These are phyloP conservation scores for Tetramorium bicarinatum DNA, from an alignment of 2,888 invertebrate genomes.

Conservation along the genomic window DNA sequence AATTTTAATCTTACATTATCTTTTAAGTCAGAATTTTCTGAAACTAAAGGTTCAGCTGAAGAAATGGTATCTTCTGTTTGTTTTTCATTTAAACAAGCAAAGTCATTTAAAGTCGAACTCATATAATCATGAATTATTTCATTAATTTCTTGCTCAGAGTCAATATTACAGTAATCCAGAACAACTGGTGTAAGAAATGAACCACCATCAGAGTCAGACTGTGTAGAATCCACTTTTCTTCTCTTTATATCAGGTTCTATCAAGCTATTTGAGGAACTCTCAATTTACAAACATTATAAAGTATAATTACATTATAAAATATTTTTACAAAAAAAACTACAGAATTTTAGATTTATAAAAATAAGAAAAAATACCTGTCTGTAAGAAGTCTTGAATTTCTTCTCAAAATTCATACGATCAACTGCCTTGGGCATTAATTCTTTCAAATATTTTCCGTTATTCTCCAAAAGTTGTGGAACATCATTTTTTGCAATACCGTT, in stretches of 20 bases:
- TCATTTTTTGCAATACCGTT: slow-evolving; percentile 21
- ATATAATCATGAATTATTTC: background rate
- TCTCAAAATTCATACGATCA: slow-evolving; percentile 22
- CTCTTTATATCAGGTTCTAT: background rate
- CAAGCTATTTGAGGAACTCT: background rate
- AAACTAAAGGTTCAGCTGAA: background rate
- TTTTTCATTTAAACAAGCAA: background rate
- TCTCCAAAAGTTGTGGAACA: background rate
- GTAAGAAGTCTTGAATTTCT: background rate
- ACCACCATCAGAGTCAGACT: background rate
- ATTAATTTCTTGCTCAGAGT: too few relatives aligned
- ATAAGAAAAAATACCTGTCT: slow-evolving; percentile 2
- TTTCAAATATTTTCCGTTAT: slow-evolving; percentile 21
- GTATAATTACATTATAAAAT: slow-evolving; percentile 5
- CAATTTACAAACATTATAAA: background rate
- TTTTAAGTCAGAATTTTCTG: background rate
- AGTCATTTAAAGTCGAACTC: background rate
- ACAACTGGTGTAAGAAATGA: background rate
- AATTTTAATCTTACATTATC: slow-evolving; percentile 33
- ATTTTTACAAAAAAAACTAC: background rate
- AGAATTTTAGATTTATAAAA: background rate
- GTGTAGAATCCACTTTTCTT: background rate
- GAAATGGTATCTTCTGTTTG: background rate
- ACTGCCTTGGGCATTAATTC: slow-evolving; percentile 15
- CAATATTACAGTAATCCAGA: background rate